Base-by-base conservation (phyloP, 1,140 invertebrate genomes). In the Acromyrmex charruanus region DNA sequence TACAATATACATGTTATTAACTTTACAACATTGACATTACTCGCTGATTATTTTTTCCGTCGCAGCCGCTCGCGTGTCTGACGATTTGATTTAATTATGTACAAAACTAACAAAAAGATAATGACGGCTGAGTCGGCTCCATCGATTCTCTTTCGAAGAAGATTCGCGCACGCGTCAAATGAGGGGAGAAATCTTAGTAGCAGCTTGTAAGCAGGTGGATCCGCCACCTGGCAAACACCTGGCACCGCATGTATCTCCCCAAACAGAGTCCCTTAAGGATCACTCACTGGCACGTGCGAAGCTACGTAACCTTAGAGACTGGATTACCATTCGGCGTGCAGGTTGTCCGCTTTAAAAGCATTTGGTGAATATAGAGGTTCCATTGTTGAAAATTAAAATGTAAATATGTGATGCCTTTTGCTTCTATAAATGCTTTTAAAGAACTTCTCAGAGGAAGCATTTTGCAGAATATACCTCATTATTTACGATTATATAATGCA, bases 141-240 rank as follows among this genome's bases (percentile, higher is more conserved):
- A 72, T 81, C 89, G 90, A 90, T 92, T 92, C 63, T 53, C 66
- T 58, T 66, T 53, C 63, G 58, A 51, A 58, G 90, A 91, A 61
- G 87, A 51, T 44, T 80, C 92, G 75, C 74, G 92, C 90, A 94
- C 90, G 90, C 79, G 91, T 89, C 91, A 88, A 90, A 88, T 66
- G 49, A 82, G 86, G 85, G 72, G 80, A 85, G 92, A 92, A 75
- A 84, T 90, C 90, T 90, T 86, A 58, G 21, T 44, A 72, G 92
- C 94, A 94, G 94, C 92, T 94, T 95, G 93, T 91, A 87, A 85
- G 91, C 94, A 95, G 94, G 94, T 95, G 94, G 92, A 91, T 93
- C 81, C 85, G 59, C 89, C 94, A 94, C 94, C 94, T 95, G 94
- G 93, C 89, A 92, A 59, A 92, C 94, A 95, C 88, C 94, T 95